These are phyloP conservation scores for Orthonevra nobilis DNA, from an alignment of 2,888 invertebrate species.

Conservation along the genomic window DNA sequence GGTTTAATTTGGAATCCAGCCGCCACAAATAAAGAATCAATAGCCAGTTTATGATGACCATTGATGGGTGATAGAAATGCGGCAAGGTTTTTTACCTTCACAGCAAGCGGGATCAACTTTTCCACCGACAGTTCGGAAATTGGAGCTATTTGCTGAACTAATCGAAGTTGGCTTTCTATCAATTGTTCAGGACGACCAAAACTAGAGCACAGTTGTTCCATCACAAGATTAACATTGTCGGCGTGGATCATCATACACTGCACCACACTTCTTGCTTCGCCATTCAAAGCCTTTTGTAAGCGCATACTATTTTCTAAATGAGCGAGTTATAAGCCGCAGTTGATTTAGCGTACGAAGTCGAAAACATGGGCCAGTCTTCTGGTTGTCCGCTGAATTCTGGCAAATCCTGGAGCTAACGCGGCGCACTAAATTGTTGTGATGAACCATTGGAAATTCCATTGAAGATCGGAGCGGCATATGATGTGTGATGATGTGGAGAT, in stretches of 20 bases:
- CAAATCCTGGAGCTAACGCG: constrained; percentile 46
- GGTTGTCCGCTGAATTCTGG: constrained; percentile 55
- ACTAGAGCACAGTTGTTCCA: constrained; percentile 12
- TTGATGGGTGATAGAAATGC: constrained; percentile 30
- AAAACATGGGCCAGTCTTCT: constrained; percentile 65
- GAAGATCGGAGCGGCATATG: constrained; percentile 4
- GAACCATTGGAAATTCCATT: constrained; percentile 6
- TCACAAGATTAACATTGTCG: neutral
- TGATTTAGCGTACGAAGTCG: constrained; percentile 54
- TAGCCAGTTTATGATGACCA: constrained; percentile 16
- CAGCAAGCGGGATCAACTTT: constrained; percentile 31
- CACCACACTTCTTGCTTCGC: constrained; percentile 17
- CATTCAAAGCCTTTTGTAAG: constrained; percentile 41
- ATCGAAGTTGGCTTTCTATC: constrained; percentile 38
- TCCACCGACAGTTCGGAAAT: constrained; percentile 32
- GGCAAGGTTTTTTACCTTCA: constrained; percentile 32
- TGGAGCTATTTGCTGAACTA: constrained; percentile 18
- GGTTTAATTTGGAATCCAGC: too few species aligned
- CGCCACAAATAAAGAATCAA: too few species aligned
- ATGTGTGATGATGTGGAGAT: constrained; percentile 2
- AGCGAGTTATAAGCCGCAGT: constrained; percentile 48
- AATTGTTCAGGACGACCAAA: constrained; percentile 55
- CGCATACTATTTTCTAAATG: constrained; percentile 62
- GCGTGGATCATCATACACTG: constrained; percentile 7
- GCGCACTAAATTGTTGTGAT: constrained; percentile 7